Evolutionary conservation across 2,113 vertebrate species (phyloP).

Genomic region (Esox niger): DNA sequence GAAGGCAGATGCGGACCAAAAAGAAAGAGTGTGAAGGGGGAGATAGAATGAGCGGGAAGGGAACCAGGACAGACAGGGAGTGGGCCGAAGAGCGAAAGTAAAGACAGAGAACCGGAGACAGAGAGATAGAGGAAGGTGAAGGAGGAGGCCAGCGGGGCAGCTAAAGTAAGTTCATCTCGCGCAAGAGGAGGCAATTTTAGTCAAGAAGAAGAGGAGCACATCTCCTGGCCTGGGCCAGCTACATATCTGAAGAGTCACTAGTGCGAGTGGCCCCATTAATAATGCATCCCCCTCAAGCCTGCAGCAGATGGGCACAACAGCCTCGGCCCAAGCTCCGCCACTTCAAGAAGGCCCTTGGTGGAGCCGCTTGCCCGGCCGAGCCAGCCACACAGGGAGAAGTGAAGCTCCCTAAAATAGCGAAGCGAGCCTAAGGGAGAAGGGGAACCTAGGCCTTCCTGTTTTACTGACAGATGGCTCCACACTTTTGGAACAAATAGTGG

Average conservation of each 20-base stretch:
- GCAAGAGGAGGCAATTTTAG: slow-evolving; percentile 81
- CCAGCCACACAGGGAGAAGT: slow-evolving; percentile 75
- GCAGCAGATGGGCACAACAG: slow-evolving; percentile 87
- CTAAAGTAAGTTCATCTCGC: slow-evolving; percentile 50
- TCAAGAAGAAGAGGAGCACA: slow-evolving; percentile 86
- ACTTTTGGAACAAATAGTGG: slow-evolving; percentile 76
- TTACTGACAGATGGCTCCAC: slow-evolving; percentile 84
- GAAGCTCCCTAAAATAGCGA: slow-evolving; percentile 80
- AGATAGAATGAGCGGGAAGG: slow-evolving; percentile 46
- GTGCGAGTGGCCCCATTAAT: slow-evolving; percentile 88
- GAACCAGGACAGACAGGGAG: slow-evolving; percentile 3
- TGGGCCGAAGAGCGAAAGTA: slow-evolving; percentile 5
- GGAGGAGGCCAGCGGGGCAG: slow-evolving; percentile 40
- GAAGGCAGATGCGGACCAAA: slow-evolving; percentile 30
- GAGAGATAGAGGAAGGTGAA: slow-evolving; percentile 32
- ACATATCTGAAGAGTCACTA: slow-evolving; percentile 88
- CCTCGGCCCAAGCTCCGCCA: slow-evolving; percentile 73
- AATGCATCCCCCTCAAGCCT: slow-evolving; percentile 89
- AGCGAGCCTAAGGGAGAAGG: slow-evolving; percentile 78
- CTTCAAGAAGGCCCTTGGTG: slow-evolving; percentile 73
- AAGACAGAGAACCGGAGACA: slow-evolving; percentile 12
- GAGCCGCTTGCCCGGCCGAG: slow-evolving; percentile 62
- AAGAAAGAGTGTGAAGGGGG: slow-evolving; percentile 5
- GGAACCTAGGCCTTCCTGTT: slow-evolving; percentile 87
- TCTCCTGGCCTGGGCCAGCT: slow-evolving; percentile 87